Percentiles rank a stretch among this genome's conserved stretches.
Conservation (phyloP, 2,113 vertebrate species). For the Oreotrochilus melanogaster region DNA sequence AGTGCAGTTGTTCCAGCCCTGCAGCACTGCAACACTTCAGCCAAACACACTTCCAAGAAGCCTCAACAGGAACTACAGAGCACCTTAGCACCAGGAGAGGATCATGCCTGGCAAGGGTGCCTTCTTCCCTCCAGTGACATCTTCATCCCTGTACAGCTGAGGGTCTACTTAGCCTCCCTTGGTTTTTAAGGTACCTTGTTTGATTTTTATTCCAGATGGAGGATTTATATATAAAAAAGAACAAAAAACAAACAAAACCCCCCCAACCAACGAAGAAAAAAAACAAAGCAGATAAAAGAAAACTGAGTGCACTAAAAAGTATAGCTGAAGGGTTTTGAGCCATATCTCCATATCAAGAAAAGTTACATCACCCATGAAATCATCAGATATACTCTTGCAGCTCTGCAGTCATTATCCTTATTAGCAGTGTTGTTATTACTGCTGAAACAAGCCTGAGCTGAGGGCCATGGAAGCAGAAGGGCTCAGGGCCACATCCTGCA, state of each 20-base stretch:
- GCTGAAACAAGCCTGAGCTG: neutral
- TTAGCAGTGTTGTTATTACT: neutral
- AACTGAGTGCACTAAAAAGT: conserved; percentile 14
- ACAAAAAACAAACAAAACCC: too few relatives aligned
- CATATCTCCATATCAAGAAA: conserved; percentile 19
- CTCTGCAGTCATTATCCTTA: conserved; percentile 32
- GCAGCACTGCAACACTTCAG: neutral
- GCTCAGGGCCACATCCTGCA: neutral
- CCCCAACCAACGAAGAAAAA: neutral
- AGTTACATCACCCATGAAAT: conserved; percentile 56
- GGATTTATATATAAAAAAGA: neutral
- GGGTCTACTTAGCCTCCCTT: neutral
- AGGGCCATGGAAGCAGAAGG: conserved; percentile 26
- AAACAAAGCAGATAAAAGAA: neutral
- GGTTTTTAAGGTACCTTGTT: neutral
- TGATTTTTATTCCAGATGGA: neutral
- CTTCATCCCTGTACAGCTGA: neutral
- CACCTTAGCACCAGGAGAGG: neutral
- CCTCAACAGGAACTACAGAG: rapidly evolving
- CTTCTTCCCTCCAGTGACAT: neutral
- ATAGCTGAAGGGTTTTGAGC: conserved; percentile 46
- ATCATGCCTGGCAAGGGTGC: neutral
- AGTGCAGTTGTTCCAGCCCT: neutral
- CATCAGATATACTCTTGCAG: conserved; percentile 5
- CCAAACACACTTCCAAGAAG: neutral